Evolutionary conservation across 2,113 vertebrate species (phyloP).

Genomic region (Sardina pilchardus): DNA sequence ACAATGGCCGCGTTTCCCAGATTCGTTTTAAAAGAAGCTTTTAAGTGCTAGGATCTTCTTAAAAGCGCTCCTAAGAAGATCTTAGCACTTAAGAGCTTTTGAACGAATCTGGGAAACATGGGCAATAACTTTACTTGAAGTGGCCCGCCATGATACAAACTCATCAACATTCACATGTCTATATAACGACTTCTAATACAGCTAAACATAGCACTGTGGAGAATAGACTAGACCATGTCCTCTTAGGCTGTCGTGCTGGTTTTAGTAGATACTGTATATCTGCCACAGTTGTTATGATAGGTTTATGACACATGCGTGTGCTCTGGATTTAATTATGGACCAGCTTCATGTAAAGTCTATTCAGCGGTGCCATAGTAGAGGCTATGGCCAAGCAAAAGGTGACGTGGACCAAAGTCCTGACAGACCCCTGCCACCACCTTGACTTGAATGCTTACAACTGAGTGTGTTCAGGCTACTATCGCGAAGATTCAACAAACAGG

Average conservation of each 20-base stretch:
- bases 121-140: slow-evolving; percentile 18
- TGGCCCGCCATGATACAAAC: not conserved
- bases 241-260: not conserved
- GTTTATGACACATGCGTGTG: not conserved
- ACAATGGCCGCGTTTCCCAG: too few species aligned
- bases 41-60: too few species aligned
- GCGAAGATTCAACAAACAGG: not conserved
- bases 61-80: too few species aligned
- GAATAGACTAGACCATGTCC: not conserved
- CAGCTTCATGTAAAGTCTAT: slow-evolving; percentile 4
- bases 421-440: not conserved
- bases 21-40: too few species aligned
- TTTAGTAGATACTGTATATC: not conserved
- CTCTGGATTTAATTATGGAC: not conserved
- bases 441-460: not conserved
- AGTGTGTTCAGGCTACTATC: not conserved
- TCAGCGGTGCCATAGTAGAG: not conserved
- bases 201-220: slow-evolving; percentile 19
- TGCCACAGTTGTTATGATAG: slow-evolving; percentile 4
- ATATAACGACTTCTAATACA: not conserved
- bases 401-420: slow-evolving; percentile 4
- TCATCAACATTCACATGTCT: not conserved
- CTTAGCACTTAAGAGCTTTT: too few species aligned
- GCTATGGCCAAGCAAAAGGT: not conserved
- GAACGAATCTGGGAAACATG: too few species aligned